Conservation (phyloP, 1,140 invertebrate species). For the Magallana angulata region DNA sequence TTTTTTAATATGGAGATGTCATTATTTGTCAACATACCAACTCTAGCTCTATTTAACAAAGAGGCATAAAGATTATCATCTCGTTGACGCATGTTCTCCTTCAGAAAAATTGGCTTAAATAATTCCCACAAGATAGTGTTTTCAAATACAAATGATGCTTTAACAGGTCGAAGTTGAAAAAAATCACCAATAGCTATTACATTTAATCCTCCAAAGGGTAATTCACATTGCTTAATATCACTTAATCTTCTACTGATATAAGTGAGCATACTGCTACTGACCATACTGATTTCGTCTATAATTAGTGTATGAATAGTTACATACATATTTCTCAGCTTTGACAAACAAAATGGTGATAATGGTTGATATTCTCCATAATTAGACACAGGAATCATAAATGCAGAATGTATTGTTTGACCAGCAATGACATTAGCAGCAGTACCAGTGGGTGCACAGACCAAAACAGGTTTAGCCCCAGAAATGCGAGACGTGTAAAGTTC, state of each 20-base stretch:
- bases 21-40: conserved; percentile 32
- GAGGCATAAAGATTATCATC: conserved; percentile 31
- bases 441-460: conserved; percentile 57
- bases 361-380: conserved; percentile 7
- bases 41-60: conserved; percentile 48
- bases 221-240: conserved; percentile 48
- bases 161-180: conserved; percentile 53
- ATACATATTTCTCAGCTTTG: conserved; percentile 35
- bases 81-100: conserved; percentile 54
- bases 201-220: conserved; percentile 55
- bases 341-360: not conserved
- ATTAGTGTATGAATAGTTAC: conserved; percentile 36
- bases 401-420: conserved; percentile 51
- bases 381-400: conserved; percentile 43
- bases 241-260: conserved; percentile 44
- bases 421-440: conserved; percentile 50
- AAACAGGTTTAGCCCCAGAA: conserved; percentile 7
- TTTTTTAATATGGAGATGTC: conserved; percentile 28
- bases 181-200: conserved; percentile 56
- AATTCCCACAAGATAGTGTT: conserved; percentile 53
- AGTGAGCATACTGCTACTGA: conserved; percentile 47
- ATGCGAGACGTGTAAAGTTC: not conserved
- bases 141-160: conserved; percentile 45
- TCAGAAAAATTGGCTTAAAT: conserved; percentile 55
- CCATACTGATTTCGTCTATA: conserved; percentile 56